Evolutionary conservation across 2,797 vertebrate genomes (phyloP).

Genomic region (Sardinella longiceps): DNA sequence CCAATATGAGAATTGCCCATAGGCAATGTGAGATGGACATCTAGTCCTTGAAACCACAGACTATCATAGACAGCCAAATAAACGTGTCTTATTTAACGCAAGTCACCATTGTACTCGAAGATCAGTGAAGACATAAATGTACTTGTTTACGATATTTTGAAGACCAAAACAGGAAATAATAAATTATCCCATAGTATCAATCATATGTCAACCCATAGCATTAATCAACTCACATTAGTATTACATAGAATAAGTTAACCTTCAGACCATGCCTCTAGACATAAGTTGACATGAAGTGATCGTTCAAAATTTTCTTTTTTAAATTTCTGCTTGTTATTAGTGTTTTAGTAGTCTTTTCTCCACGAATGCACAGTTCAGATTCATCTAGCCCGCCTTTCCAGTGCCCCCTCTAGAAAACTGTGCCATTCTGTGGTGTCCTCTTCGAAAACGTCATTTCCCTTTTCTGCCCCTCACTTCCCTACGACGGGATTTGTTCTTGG

Average conservation of each 20-base stretch:
- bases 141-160: neutral
- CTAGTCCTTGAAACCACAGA: neutral
- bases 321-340: neutral
- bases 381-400: conserved; percentile 1
- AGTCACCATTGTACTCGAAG: neutral
- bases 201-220: too few relatives aligned
- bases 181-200: neutral
- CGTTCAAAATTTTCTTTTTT: neutral
- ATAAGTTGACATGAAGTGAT: neutral
- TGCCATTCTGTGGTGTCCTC: conserved; percentile 8
- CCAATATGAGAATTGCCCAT: neutral
- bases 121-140: neutral
- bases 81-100: neutral
- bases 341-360: conserved; percentile 17
- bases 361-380: neutral
- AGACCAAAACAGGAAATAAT: neutral
- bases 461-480: conserved; percentile 46
- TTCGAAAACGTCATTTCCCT: conserved; percentile 62
- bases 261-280: neutral
- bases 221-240: too few relatives aligned
- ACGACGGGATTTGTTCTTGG: conserved; percentile 35
- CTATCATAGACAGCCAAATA: neutral
- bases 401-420: neutral
- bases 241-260: neutral
- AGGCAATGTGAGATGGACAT: neutral